Base-by-base conservation (phyloP, 2,797 vertebrate genomes). In the Bradypodion ventrale region DNA sequence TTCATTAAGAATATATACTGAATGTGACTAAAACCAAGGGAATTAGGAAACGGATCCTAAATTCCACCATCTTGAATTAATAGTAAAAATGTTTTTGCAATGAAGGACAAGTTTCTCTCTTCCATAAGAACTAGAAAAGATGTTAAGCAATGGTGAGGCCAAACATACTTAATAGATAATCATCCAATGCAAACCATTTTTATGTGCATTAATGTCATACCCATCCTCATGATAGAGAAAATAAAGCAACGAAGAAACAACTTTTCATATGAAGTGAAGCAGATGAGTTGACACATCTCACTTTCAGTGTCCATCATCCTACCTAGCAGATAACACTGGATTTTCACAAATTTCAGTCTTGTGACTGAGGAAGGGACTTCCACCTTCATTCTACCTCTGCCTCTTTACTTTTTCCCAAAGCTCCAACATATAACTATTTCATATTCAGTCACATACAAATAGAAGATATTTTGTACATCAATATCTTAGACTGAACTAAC, bases 121-220 rank as follows among this genome's bases (percentile, higher is more conserved):
- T 80, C 13, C 75, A 56, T n/a, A 85, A 80, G 85, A 93, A 59
- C 60, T 88, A 65, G 19, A 83, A 78, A 68, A 6, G 25, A 60
- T 66, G 66, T 78, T 70, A 32, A 42, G 2, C 60, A 63, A 23
- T 1, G 76, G 21, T 70, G 73, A 76, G 16, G 5, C 75, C 56
- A 73, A 4, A 37, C 2, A 2, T 7, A 69, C n/a, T 78, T n/a
- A 7, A 68, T 75, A 59, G 0, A 37, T 75, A 68, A 56, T 16
- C 29, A 13, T 68, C 9, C 32, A 3, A 32, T 13, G 19, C 7
- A 19, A 16, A 42, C 23, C 27, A 77, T n/a, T 77, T 32, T 13
- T 77, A 19, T 25, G 29, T 66, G 25, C 37, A 44, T 59, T 60
- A 59, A n/a, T 52, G 5, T 76, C 49, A n/a, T 76, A 56, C n/a